These are phyloP conservation scores for Ladona fulva DNA, from an alignment of 1,140 invertebrate species.

Conservation along the genomic window DNA sequence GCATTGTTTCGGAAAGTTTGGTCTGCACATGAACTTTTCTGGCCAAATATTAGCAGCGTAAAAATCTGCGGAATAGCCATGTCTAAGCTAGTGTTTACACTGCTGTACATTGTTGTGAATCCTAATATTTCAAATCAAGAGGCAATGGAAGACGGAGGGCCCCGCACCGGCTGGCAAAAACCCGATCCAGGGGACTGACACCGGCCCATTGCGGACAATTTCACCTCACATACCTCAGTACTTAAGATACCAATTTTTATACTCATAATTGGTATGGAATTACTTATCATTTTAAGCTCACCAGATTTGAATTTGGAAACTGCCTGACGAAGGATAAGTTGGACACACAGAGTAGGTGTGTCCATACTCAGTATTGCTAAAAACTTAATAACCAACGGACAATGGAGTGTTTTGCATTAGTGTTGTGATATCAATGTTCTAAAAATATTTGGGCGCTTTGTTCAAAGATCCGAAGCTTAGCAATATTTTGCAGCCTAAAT, in stretches of 20 bases:
- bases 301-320: background rate
- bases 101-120: background rate
- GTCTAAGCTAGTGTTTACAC: background rate
- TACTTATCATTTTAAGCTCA: background rate
- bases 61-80: background rate
- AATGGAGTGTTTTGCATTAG: background rate
- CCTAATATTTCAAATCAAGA: background rate
- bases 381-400: background rate
- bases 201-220: background rate
- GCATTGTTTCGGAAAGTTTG: too few relatives aligned
- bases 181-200: constrained; percentile 1
- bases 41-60: background rate
- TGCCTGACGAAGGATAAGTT: background rate
- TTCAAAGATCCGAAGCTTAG: too few relatives aligned
- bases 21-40: background rate
- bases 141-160: background rate
- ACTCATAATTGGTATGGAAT: background rate
- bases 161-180: background rate
- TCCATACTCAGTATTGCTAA: background rate
- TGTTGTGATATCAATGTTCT: background rate
- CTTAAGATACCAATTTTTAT: background rate
- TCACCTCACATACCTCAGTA: background rate
- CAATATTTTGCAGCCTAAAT: too few relatives aligned
- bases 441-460: too few relatives aligned
- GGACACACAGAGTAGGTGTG: background rate